These are phyloP conservation scores for Lumbricus terrestris DNA, from an alignment of 2,888 invertebrate genomes.

Conservation along the genomic window DNA sequence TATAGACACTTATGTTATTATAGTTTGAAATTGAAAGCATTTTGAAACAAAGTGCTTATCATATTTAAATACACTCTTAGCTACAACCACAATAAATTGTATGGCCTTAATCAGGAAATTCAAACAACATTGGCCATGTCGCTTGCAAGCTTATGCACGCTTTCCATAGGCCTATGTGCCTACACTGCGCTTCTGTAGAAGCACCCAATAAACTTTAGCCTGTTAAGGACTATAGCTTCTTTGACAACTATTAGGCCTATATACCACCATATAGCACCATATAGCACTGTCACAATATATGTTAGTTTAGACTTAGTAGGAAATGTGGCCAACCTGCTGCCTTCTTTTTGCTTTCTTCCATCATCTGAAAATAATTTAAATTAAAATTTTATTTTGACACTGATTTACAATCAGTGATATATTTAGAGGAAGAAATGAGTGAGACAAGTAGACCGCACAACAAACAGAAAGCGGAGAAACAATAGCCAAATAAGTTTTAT, in stretches of 20 bases:
- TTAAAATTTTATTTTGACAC: not conserved
- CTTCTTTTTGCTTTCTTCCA: slow-evolving; percentile 8
- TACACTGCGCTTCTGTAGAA: not conserved
- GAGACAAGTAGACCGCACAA: too few relatives aligned
- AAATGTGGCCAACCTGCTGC: not conserved
- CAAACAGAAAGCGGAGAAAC: not conserved
- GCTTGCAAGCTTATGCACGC: not conserved
- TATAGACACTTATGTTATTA: not conserved
- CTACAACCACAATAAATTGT: too few relatives aligned
- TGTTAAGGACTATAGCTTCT: not conserved
- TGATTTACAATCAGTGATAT: not conserved
- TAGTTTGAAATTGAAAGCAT: not conserved
- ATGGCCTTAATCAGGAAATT: not conserved
- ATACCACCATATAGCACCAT: not conserved
- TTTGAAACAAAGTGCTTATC: not conserved
- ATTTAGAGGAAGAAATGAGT: not conserved
- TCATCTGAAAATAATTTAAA: not conserved
- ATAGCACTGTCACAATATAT: not conserved
- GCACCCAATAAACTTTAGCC: not conserved
- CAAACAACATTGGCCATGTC: too few relatives aligned
- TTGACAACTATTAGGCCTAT: too few relatives aligned
- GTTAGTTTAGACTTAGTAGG: not conserved
- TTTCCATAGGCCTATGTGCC: not conserved
- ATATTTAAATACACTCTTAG: not conserved
- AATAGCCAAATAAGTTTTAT: not conserved